Base-by-base conservation (phyloP, 2,888 invertebrate species). In the Abrostola triplasia region DNA sequence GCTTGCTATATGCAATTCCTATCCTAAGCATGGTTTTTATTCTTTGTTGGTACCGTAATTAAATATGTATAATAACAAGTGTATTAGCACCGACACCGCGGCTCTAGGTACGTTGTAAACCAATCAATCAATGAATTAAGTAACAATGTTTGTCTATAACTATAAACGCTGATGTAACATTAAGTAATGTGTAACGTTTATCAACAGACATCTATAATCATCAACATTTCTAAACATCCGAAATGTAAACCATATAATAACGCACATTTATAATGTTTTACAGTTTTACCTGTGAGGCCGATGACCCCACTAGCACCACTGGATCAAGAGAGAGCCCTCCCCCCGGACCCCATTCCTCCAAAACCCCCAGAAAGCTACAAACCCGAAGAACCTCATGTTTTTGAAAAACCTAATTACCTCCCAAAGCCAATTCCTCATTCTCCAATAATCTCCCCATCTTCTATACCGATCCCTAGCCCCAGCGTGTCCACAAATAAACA, bases 361-460 rank as follows among this genome's bases (percentile, higher is more conserved):
- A 92, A 88, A 70, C 86, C 88, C 2, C 73, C 83, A 57, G 92
- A 92, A 65, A 64, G 83, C 0, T 87, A 77, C 64, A 90, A 84
- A 69, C 70, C 85, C 0, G 77, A 84, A 13, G 90, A 90, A 51
- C 69, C 76, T 5, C 42, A 38, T 8, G 64, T 81, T 61, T 90
- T 87, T 54, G 92, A 92, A 44, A 91, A 89, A 72, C 84, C 89
- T n/a, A 13, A 53, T 10, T 92, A 89, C 61, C 13, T 89, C 42
- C 84, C 87, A 12, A 93, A 92, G 79, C 86, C 91, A 0, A 83
- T 92, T 40, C 83, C 90, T 0, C 91, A 93, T 73, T 90, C 92
- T 0, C 89, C 92, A 35, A 94, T 91, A 80, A 95, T 95, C 67
- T 92, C 95, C 0, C 95, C 94, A 5, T 95, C 95, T 0, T 95